A percentile compares a stretch with the other conserved stretches of the same genome.
Evolutionary conservation across 1,140 invertebrate species (phyloP).

Genomic region (Papilio polytes): DNA sequence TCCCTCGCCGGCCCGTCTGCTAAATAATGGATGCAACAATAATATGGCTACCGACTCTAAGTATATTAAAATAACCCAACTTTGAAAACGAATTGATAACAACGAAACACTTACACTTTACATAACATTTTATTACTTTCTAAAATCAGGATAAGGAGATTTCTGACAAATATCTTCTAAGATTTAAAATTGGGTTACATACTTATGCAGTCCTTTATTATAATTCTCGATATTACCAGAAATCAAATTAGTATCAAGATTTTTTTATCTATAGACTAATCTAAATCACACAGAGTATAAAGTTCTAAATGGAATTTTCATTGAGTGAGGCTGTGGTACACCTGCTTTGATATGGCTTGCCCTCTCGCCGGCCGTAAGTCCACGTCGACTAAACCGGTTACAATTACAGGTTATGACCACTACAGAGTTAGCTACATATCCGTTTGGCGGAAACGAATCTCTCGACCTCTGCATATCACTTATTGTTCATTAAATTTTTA

Average conservation of each 20-base stretch:
- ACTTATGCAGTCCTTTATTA: too few species aligned
- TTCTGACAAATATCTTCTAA: neutral
- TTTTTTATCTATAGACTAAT: conserved; percentile 8
- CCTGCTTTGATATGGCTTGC: conserved; percentile 79
- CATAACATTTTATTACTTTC: neutral
- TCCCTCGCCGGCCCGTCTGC: conserved; percentile 63
- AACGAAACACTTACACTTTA: neutral
- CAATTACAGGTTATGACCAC: conserved; percentile 74
- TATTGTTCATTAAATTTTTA: conserved; percentile 44
- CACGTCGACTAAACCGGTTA: conserved; percentile 79
- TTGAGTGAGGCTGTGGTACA: conserved; percentile 76
- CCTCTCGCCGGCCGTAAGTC: conserved; percentile 73
- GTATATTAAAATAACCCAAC: conserved; percentile 61
- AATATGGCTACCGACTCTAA: conserved; percentile 64
- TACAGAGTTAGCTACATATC: conserved; percentile 69
- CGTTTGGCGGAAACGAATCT: conserved; percentile 78
- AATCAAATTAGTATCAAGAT: neutral
- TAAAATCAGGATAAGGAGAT: too few species aligned
- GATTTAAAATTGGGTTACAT: too few species aligned
- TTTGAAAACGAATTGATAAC: conserved; percentile 25
- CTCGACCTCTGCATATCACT: conserved; percentile 52
- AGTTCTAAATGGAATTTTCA: conserved; percentile 74
- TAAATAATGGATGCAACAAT: conserved; percentile 81
- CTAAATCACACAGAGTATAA: conserved; percentile 64
- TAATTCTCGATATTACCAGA: too few species aligned